A percentile compares a stretch with the other conserved stretches of the same genome.
Conservation (phyloP, 2,888 invertebrate species). For the Mimumesa dahlbomi region DNA sequence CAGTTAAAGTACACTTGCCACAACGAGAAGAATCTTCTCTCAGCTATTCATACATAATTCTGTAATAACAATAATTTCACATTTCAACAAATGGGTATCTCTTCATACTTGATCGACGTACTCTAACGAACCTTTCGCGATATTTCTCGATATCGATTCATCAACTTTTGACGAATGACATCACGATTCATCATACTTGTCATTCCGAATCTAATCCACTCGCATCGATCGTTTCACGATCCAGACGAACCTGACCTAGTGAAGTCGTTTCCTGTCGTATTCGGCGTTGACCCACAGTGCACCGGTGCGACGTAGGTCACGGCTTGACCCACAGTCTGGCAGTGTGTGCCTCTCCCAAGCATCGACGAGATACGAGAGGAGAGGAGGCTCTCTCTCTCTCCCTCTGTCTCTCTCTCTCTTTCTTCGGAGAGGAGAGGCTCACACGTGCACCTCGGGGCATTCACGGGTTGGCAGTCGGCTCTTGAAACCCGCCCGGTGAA, state of each 20-base stretch:
- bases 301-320: conserved; percentile 70
- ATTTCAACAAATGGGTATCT: no score
- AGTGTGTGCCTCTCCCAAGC: conserved; percentile 3
- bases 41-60: no score
- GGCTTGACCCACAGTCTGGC: conserved; percentile 74
- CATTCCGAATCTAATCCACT: no score
- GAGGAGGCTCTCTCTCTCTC: no score
- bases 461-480: conserved; percentile 72
- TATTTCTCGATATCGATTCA: no score
- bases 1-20: conserved; percentile 17
- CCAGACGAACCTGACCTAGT: conserved; percentile 42
- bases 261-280: conserved; percentile 15
- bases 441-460: conserved; percentile 71
- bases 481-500: conserved; percentile 70
- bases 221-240: conserved; percentile 13
- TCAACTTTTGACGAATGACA: no score
- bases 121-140: no score
- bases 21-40: no score
- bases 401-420: no score
- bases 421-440: conserved; percentile 55
- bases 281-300: conserved; percentile 55
- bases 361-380: conserved; percentile 7
- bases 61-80: no score
- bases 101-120: no score
- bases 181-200: no score